A percentile compares a stretch with the other conserved stretches of the same genome.
phyloP scores from a whole-genome alignment of 2,888 invertebrate species.

The Alsophila aescularia region DNA sequence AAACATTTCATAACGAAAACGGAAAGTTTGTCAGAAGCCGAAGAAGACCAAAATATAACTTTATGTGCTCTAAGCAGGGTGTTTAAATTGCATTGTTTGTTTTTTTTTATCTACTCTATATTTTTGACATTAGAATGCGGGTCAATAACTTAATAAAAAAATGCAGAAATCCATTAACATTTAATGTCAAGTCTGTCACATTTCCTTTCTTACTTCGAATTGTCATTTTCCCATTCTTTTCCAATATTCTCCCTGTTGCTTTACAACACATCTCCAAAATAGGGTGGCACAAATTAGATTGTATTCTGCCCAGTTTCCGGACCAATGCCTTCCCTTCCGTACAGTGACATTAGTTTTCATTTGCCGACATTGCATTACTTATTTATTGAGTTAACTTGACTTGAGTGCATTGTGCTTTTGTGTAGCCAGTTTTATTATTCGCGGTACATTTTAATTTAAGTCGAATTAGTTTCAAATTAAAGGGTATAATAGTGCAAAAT shows the following conservation, averaged over 20 bases:
- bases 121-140: no score
- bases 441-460: neutral
- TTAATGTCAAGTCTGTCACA: neutral
- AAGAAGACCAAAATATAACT: no score
- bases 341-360: conserved; percentile 76
- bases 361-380: conserved; percentile 61
- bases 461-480: neutral
- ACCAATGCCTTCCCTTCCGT: conserved; percentile 43
- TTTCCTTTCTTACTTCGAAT: neutral
- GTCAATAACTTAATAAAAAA: no score
- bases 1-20: no score
- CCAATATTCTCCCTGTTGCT: conserved; percentile 5
- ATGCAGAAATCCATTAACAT: no score
- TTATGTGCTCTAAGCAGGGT: no score
- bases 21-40: no score
- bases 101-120: no score
- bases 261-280: conserved; percentile 7
- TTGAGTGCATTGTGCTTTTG: conserved; percentile 32
- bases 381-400: conserved; percentile 54
- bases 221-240: neutral
- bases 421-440: conserved; percentile 1
- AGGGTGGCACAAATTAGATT: conserved; percentile 72
- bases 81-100: no score
- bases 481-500: neutral
- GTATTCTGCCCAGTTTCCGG: conserved; percentile 61